Evolutionary conservation across 2,888 invertebrate genomes (phyloP).

Genomic region (Mythimna loreyi): DNA sequence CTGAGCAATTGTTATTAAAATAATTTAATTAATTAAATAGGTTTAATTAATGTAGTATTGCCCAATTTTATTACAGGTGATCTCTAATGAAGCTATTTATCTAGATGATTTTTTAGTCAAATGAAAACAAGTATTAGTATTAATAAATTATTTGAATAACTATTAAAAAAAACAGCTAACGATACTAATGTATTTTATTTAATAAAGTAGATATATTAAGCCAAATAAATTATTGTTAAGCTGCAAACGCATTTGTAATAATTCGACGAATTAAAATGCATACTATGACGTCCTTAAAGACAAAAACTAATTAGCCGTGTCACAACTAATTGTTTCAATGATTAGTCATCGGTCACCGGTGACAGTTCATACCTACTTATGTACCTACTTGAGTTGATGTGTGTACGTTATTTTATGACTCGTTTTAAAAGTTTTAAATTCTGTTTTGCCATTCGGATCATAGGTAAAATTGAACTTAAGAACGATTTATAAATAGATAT

Average conservation of each 20-base stretch:
- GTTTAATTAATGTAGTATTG: not conserved
- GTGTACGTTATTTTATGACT: constrained; percentile 8
- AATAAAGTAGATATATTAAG: not conserved
- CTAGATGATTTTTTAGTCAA: constrained; percentile 6
- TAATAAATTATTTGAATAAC: not conserved
- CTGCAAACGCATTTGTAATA: constrained; percentile 14
- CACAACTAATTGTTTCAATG: constrained; percentile 37
- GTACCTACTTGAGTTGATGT: constrained; percentile 11
- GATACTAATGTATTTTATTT: not conserved
- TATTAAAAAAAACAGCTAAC: not conserved
- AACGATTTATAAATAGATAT: too few species aligned
- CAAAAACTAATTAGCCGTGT: constrained; percentile 37
- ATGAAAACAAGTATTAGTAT: not conserved
- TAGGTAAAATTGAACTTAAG: not conserved
- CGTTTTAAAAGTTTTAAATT: constrained; percentile 25
- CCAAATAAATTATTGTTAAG: not conserved
- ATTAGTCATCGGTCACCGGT: constrained; percentile 44
- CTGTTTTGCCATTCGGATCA: constrained; percentile 29
- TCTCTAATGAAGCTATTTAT: not conserved
- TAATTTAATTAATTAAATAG: not conserved
- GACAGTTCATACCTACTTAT: constrained; percentile 31
- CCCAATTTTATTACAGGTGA: not conserved
- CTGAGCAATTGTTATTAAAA: not conserved
- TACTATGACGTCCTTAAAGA: constrained; percentile 10
- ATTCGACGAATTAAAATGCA: constrained; percentile 11